A percentile compares a stretch with the other conserved stretches of the same genome.
Evolutionary conservation across 2,888 invertebrate species (phyloP).

Genomic region (Eristalis pertinax): DNA sequence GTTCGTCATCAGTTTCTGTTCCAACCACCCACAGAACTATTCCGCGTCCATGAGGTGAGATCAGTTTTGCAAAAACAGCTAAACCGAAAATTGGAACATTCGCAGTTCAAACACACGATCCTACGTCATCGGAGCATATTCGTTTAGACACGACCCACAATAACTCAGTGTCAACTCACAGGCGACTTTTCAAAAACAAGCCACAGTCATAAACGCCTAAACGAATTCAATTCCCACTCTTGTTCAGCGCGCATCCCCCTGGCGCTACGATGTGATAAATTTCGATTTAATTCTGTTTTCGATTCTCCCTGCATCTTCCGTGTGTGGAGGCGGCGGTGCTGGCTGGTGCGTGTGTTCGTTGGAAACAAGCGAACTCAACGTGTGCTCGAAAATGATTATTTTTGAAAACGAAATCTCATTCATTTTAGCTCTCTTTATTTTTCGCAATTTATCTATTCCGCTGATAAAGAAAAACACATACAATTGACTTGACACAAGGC

Average conservation of each 20-base stretch:
- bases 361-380: neutral
- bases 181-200: neutral
- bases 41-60: neutral
- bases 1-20: neutral
- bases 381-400: neutral
- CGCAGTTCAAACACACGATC: neutral
- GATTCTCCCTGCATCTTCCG: neutral
- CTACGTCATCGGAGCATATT: neutral
- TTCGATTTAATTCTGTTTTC: neutral
- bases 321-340: neutral
- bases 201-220: neutral
- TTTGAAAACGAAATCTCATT: neutral
- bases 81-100: neutral
- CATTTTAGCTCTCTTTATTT: no score
- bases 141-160: neutral
- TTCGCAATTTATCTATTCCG: neutral
- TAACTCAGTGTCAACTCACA: neutral
- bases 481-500: neutral
- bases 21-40: neutral
- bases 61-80: neutral
- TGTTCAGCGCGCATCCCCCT: neutral
- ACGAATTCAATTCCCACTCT: neutral
- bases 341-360: neutral
- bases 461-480: neutral
- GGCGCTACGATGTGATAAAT: neutral